Conservation (phyloP, 2,113 vertebrate genomes). For the Coracopsis vasa region DNA sequence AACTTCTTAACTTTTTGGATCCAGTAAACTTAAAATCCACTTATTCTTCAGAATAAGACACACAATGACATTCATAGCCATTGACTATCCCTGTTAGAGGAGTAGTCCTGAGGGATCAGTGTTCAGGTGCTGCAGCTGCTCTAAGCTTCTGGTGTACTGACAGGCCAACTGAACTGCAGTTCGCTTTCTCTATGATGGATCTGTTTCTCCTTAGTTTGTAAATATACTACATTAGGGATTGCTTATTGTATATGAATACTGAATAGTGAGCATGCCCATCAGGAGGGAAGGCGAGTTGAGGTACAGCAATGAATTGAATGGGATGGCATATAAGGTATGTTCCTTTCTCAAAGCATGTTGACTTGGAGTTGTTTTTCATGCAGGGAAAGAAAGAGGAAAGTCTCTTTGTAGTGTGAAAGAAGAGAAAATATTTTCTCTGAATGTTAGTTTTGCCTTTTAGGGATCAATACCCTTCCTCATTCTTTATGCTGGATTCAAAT, state of each 20-base stretch:
- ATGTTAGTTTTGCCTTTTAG: not conserved
- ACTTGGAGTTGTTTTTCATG: not conserved
- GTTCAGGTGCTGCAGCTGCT: not conserved
- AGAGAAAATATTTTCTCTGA: not conserved
- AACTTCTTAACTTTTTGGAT: not conserved
- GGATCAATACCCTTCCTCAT: not conserved
- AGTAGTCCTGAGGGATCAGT: not conserved
- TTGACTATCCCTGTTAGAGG: not conserved
- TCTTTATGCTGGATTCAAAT: not conserved
- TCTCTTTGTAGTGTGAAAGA: not conserved
- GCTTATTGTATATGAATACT: rapidly evolving
- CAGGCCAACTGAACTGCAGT: not conserved
- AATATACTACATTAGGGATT: not conserved
- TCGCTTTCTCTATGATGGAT: not conserved
- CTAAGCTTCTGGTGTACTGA: not conserved
- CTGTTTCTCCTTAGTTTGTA: not conserved
- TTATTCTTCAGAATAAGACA: not conserved
- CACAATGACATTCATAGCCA: too few species aligned
- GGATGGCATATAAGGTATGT: not conserved
- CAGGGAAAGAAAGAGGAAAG: not conserved
- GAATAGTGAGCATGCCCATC: not conserved
- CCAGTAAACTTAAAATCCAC: not conserved
- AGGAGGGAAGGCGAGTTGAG: not conserved
- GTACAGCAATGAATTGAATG: not conserved
- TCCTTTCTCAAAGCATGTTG: not conserved